Conservation (phyloP, 2,888 invertebrate genomes). For the Fabriciana adippe region DNA sequence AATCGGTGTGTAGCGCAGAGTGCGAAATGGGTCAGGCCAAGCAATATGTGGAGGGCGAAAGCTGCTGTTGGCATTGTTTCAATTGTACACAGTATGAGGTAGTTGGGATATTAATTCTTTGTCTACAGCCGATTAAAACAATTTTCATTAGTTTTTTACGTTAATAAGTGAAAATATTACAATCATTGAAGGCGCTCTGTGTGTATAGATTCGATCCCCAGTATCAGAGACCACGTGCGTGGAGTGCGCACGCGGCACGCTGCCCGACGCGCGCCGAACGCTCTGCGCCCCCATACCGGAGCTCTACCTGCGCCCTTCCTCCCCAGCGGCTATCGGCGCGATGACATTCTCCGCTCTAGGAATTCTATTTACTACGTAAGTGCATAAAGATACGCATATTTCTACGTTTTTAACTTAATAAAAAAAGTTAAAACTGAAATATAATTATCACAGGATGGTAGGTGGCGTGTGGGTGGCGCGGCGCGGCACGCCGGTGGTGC, state of each 20-base stretch:
- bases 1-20: conserved; percentile 94
- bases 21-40: conserved; percentile 95
- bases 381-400: conserved; percentile 35
- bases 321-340: conserved; percentile 95
- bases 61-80: conserved; percentile 96
- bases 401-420: not conserved
- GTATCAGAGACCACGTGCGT: conserved; percentile 90
- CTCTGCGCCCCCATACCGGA: conserved; percentile 89
- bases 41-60: conserved; percentile 95
- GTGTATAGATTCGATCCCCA: conserved; percentile 88
- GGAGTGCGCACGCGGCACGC: conserved; percentile 90
- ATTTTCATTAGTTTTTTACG: too few relatives aligned
- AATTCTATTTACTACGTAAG: conserved; percentile 87
- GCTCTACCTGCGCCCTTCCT: conserved; percentile 89
- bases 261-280: conserved; percentile 89
- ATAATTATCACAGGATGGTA: conserved; percentile 76
- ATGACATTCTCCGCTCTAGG: conserved; percentile 94
- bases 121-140: too few relatives aligned
- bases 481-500: conserved; percentile 96
- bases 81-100: conserved; percentile 81
- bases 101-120: not conserved
- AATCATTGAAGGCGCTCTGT: too few relatives aligned
- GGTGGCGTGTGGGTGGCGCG: conserved; percentile 89
- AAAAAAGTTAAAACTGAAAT: not conserved
- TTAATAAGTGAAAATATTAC: not conserved